A percentile compares a stretch with the other conserved stretches of the same genome.
These are phyloP conservation scores for Psittacula derbiana DNA, from an alignment of 2,797 vertebrate species.

Conservation along the genomic window DNA sequence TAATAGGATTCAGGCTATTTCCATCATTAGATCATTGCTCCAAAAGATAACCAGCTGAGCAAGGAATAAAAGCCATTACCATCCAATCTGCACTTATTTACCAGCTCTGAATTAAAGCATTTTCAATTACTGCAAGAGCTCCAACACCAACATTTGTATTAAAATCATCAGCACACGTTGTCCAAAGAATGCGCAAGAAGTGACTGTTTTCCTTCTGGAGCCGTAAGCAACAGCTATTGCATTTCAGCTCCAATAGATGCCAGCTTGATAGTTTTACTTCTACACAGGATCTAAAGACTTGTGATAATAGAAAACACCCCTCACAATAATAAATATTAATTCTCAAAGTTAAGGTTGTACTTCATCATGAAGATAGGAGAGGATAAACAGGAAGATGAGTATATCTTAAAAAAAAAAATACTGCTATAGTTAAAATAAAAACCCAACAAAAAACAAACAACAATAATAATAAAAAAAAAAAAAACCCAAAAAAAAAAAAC, in stretches of 20 bases:
- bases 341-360: background rate
- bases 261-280: background rate
- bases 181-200: background rate
- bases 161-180: background rate
- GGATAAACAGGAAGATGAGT: background rate
- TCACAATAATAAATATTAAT: background rate
- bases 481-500: background rate
- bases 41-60: background rate
- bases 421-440: background rate
- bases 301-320: fast-evolving
- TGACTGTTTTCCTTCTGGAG: background rate
- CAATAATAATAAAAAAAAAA: background rate
- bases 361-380: background rate
- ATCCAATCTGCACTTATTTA: background rate
- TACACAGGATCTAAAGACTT: background rate
- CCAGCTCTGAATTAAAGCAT: background rate
- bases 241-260: background rate
- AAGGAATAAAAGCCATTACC: background rate
- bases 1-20: background rate
- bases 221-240: background rate
- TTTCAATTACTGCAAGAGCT: background rate
- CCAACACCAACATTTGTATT: background rate
- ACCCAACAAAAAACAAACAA: background rate
- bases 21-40: background rate
- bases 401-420: background rate